These are phyloP conservation scores for Uropetala carovei DNA, from an alignment of 2,888 invertebrate species.

Conservation along the genomic window DNA sequence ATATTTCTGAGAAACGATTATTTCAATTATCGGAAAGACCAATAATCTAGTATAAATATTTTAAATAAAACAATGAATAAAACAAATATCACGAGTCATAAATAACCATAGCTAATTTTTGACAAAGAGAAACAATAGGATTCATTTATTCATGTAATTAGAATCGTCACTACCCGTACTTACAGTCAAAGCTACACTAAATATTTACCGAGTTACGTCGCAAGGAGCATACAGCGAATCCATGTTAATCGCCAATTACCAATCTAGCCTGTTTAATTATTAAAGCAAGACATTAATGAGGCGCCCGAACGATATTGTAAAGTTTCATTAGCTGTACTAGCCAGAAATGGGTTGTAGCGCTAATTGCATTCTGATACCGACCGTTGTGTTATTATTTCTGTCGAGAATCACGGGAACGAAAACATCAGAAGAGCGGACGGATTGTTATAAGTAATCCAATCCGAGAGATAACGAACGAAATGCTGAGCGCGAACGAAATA, in stretches of 20 bases:
- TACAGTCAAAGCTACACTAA: too few species aligned
- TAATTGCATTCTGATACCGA: neutral
- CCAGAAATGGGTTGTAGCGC: neutral
- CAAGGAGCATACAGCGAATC: neutral
- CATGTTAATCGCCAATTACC: slow-evolving; percentile 28
- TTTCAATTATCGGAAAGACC: too few species aligned
- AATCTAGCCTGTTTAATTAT: neutral
- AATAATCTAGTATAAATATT: too few species aligned
- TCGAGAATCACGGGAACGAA: neutral
- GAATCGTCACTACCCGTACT: too few species aligned
- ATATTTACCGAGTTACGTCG: too few species aligned
- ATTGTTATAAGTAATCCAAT: neutral
- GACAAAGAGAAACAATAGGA: too few species aligned
- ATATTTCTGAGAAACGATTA: too few species aligned
- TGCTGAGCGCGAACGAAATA: neutral
- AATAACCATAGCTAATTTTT: too few species aligned
- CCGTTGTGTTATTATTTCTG: neutral
- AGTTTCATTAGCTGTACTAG: neutral
- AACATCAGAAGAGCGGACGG: neutral
- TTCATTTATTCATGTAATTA: too few species aligned
- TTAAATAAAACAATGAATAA: too few species aligned
- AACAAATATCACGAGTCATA: too few species aligned
- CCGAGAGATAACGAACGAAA: neutral
- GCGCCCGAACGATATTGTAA: neutral
- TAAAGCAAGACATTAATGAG: neutral